Base-by-base conservation (phyloP, 2,113 vertebrate genomes). In the Scalopus aquaticus region DNA sequence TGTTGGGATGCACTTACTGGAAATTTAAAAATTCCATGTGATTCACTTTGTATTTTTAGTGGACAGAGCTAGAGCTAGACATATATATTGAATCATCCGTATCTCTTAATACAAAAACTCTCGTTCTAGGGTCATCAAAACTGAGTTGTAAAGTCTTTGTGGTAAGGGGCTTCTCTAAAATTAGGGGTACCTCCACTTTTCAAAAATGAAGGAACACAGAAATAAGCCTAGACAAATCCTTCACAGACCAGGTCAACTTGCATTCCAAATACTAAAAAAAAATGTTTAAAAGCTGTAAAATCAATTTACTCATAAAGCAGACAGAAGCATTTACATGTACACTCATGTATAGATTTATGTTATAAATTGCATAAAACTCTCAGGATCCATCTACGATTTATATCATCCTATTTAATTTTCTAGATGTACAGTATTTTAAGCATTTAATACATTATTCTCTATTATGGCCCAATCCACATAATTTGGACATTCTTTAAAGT, bases 401-500 rank as follows among this genome's bases (percentile, higher is more conserved):
- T 12, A 20, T 46, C n/a, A 5, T 46, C 22, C 19, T 58, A 49
- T n/a, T 58, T 60, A 60, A 37, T 81, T 91, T 96, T 77, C 64
- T 58, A 88, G 22, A 20, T 39, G 42, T 56, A 76, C 91, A 74
- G 54, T 65, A 85, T 49, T 73, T 56, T 62, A 56, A 79, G 26
- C 16, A 70, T 64, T 77, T 49, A 91, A 77, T 17, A 79, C 4
- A 46, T 89, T 82, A 65, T 28, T 81, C 83, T 87, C 42, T 74
- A 26, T 72, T 86, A 74, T 24, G 35, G 91, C 62, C 56, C 35
- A 65, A 46, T 72, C 67, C 69, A 91, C 49, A 79, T 92, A 73
- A 81, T 54, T 42, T 67, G 39, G 51, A 81, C 22, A 69, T 82
- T 69, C 74, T 95, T 96, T 89, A 83, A 89, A 91, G 54, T 83